Base-by-base conservation (phyloP, 2,888 invertebrate species). In the Bimastos eiseni region DNA sequence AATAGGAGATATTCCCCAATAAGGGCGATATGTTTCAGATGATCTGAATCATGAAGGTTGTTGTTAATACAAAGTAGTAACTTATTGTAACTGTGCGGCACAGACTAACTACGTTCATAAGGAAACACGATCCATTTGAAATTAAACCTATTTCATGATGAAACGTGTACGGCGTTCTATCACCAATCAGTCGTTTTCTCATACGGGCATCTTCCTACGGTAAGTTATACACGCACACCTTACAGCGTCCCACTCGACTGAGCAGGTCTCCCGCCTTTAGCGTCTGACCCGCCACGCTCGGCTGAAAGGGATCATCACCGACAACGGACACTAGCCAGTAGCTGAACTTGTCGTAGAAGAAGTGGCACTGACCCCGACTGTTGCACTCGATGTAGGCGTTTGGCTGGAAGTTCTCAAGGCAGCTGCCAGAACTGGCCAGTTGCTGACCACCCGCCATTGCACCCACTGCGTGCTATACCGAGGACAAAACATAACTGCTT, bases 381-480 rank as follows among this genome's bases (percentile, higher is more conserved):
- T 98, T 99, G 95, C 99, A 99, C 95, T 99, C 99, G 94, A 99
- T 99, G 96, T 99, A 99, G 86, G 99, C 99, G 91, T 98, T 97
- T 37, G 99, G 97, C 91, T 98, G 96, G 97, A 99, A 99, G 95
- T 98, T 98, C 96, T 99, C 98, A 93, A 99, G 96, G 94, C 99
- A 99, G 37, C 98, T 98, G 90, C 99, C 99, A 21, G 99, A 97
- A 94, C 98, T 98, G 91, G 98, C 97, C 92, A 99, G 95, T 0
- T 98, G 97, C 95, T 99, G 99, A 34, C 99, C 99, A 91, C 99
- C 99, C n/a, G 70, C 70, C 70, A 70, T 70, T 30, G 70, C 70
- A 90, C 99, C 99, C 91, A 97, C 98, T 91, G 99, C 99, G 95
- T 99, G 99, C 98, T 98, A 36, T 1, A 24, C 4, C 6, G 19